Conservation (phyloP, 2,113 vertebrate genomes). For the Microtus pennsylvanicus region DNA sequence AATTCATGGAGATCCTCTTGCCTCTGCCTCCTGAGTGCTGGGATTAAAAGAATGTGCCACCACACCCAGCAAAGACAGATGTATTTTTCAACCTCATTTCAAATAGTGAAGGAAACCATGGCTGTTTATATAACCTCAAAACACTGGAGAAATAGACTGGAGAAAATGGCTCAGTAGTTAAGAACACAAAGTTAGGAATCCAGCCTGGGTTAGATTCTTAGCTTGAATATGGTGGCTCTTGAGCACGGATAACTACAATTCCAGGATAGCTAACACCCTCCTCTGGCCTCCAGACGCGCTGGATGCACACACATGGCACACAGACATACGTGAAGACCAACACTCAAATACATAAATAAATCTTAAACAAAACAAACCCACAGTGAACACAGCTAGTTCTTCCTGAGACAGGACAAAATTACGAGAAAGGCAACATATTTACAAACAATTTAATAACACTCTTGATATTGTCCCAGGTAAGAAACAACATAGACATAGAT, state of each 20-base stretch:
- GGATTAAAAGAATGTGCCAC: neutral
- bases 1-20: neutral
- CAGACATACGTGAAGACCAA: neutral
- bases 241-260: neutral
- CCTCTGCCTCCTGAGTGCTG: neutral
- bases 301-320: neutral
- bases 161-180: neutral
- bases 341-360: neutral
- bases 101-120: neutral
- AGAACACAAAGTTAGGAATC: no score
- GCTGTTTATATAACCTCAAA: neutral
- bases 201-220: neutral
- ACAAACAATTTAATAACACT: constrained; percentile 75
- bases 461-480: constrained; percentile 17
- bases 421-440: constrained; percentile 57
- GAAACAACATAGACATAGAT: constrained; percentile 5
- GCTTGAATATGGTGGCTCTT: neutral
- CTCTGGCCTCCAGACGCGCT: neutral
- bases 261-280: neutral
- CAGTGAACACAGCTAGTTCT: neutral
- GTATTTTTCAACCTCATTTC: neutral
- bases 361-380: neutral
- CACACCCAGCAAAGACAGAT: no score
- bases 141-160: neutral
- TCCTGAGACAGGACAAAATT: neutral